A percentile compares a stretch with the other conserved stretches of the same genome.
These are phyloP conservation scores for Himalopsyche anomala DNA, from an alignment of 2,888 invertebrate genomes.

Conservation along the genomic window DNA sequence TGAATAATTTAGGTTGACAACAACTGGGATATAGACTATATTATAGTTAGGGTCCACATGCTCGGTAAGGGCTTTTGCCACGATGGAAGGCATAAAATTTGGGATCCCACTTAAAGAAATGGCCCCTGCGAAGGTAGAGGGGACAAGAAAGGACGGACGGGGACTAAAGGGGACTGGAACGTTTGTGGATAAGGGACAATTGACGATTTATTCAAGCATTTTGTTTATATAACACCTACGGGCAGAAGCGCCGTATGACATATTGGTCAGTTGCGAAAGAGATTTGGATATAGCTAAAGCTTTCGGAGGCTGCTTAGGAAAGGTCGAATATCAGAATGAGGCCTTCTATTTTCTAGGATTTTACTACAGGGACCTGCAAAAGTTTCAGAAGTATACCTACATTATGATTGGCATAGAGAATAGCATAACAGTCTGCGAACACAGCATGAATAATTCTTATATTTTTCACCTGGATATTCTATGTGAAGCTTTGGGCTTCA, in stretches of 20 bases:
- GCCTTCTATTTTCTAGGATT: background rate
- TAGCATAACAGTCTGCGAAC: too few species aligned
- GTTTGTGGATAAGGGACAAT: slow-evolving; percentile 57
- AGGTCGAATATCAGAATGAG: slow-evolving; percentile 6
- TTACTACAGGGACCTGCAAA: background rate
- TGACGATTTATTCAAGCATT: slow-evolving; percentile 58
- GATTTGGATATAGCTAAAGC: slow-evolving; percentile 5
- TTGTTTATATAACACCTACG: slow-evolving; percentile 45
- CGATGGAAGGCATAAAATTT: slow-evolving; percentile 47
- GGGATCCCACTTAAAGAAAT: slow-evolving; percentile 63
- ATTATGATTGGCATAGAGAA: too few species aligned
- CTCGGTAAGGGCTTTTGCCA: slow-evolving; percentile 28
- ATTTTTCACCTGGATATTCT: too few species aligned
- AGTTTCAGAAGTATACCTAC: too few species aligned
- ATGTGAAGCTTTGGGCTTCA: too few species aligned
- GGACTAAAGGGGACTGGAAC: slow-evolving; percentile 40
- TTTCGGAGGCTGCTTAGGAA: background rate
- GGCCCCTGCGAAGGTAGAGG: slow-evolving; percentile 41
- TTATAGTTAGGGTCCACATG: slow-evolving; percentile 37
- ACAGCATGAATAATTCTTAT: too few species aligned
- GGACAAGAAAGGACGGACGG: slow-evolving; percentile 41
- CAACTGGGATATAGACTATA: background rate
- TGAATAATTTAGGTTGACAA: background rate
- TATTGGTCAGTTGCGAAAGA: slow-evolving; percentile 26
- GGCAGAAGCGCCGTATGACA: slow-evolving; percentile 21